Percentiles rank a stretch among this genome's conserved stretches.
These are phyloP conservation scores for Coluber constrictor DNA, from an alignment of 2,797 vertebrate species.

Conservation along the genomic window DNA sequence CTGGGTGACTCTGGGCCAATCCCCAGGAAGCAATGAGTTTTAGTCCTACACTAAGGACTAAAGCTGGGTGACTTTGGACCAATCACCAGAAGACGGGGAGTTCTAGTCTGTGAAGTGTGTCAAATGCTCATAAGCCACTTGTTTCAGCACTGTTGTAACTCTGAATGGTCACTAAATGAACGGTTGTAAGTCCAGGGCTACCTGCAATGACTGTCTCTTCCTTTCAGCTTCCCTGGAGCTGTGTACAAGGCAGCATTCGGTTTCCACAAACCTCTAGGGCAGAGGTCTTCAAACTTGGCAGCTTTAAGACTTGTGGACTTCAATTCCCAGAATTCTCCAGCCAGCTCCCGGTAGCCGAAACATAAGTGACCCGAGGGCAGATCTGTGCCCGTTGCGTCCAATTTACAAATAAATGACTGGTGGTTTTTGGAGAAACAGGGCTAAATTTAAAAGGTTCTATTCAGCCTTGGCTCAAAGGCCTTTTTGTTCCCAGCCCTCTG, in stretches of 20 bases:
- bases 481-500: background rate
- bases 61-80: background rate
- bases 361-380: background rate
- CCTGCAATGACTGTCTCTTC: background rate
- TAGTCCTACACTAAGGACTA: too few relatives aligned
- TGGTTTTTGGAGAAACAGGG: background rate
- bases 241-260: background rate
- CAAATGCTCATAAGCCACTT: background rate
- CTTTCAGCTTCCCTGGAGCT: background rate
- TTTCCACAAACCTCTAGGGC: constrained; percentile 5
- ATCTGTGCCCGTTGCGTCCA: background rate
- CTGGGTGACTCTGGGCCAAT: background rate
- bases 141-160: background rate
- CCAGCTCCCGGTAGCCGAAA: background rate
- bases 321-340: too few relatives aligned
- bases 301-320: too few relatives aligned
- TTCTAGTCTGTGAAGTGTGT: background rate
- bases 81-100: background rate
- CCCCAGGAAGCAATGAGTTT: background rate
- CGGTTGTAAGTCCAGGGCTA: background rate
- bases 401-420: background rate
- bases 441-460: background rate
- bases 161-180: background rate
- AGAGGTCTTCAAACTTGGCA: too few relatives aligned
- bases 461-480: background rate